phyloP scores from a whole-genome alignment of 2,113 vertebrate species.

The Gulo gulo region DNA sequence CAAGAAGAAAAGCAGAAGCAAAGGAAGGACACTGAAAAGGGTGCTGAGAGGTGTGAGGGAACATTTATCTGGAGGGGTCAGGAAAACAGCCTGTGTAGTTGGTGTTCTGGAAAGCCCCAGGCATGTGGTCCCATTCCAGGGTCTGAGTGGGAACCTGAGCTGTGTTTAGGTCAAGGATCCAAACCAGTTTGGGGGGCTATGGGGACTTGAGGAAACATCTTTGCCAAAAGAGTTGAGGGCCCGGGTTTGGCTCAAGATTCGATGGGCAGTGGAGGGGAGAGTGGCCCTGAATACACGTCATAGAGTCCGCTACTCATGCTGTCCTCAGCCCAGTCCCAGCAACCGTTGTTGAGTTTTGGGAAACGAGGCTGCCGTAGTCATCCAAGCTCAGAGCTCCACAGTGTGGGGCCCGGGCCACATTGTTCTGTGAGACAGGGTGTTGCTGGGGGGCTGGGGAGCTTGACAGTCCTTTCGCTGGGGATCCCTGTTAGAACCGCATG shows the following conservation, averaged over 20 bases:
- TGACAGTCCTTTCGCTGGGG: not conserved
- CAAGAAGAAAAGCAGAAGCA: not conserved
- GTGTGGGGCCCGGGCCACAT: fast-evolving
- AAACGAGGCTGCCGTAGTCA: not conserved
- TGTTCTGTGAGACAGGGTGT: not conserved
- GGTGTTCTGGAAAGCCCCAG: not conserved
- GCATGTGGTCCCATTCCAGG: not conserved
- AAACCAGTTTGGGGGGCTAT: not conserved
- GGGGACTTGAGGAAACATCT: not conserved
- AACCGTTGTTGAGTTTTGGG: not conserved
- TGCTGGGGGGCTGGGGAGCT: fast-evolving
- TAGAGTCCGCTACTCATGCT: fast-evolving
- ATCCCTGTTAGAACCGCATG: not conserved
- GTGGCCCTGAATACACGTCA: not conserved
- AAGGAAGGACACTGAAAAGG: not conserved
- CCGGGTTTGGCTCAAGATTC: not conserved
- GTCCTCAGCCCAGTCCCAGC: not conserved
- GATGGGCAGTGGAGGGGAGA: not conserved
- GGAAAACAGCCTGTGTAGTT: not conserved
- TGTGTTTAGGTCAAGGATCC: not conserved
- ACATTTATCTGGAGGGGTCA: not conserved
- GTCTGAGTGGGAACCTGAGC: not conserved
- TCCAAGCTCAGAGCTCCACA: not conserved
- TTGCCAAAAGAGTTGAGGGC: not conserved
- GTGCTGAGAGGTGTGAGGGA: not conserved